phyloP scores from a whole-genome alignment of 2,113 vertebrate species.

The Pyxicephalus adspersus region DNA sequence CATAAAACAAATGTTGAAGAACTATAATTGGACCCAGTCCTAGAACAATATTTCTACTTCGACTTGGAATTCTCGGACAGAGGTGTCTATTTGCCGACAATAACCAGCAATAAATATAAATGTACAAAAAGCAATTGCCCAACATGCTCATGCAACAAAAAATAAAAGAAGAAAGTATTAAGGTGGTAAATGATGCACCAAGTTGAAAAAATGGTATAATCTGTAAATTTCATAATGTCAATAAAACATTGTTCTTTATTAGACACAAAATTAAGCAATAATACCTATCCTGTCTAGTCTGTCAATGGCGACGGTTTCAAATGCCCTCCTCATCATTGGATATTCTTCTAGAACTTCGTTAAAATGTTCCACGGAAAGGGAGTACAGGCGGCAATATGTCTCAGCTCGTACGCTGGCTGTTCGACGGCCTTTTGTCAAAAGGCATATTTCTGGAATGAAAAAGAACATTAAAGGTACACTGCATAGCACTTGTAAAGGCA shows the following conservation, averaged over 20 bases:
- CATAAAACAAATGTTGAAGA: too few relatives aligned
- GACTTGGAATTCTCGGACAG: too few relatives aligned
- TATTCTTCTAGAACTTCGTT: conserved; percentile 98
- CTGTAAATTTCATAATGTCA: background rate
- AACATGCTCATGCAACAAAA: conserved; percentile 41
- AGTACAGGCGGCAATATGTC: conserved; percentile 96
- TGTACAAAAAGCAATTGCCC: background rate
- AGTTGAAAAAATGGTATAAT: background rate
- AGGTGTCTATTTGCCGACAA: too few relatives aligned
- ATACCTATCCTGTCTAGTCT: conserved; percentile 94
- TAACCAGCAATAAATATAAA: background rate
- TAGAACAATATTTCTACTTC: too few relatives aligned
- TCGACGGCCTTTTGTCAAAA: conserved; percentile 94
- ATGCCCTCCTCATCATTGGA: conserved; percentile 98
- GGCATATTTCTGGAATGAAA: conserved; percentile 86
- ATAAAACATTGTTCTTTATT: background rate
- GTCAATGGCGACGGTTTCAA: conserved; percentile 98
- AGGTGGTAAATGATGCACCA: background rate
- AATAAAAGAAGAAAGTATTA: background rate
- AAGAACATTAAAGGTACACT: background rate
- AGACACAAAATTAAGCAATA: conserved; percentile 26
- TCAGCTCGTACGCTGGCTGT: conserved; percentile 97
- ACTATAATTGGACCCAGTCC: too few relatives aligned
- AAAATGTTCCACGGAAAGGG: conserved; percentile 97
- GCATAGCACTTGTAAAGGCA: background rate